Evolutionary conservation across 1,140 invertebrate genomes (phyloP), one percentile per base, ranked within the genome.

Genomic region (Bombus soroeensis): DNA sequence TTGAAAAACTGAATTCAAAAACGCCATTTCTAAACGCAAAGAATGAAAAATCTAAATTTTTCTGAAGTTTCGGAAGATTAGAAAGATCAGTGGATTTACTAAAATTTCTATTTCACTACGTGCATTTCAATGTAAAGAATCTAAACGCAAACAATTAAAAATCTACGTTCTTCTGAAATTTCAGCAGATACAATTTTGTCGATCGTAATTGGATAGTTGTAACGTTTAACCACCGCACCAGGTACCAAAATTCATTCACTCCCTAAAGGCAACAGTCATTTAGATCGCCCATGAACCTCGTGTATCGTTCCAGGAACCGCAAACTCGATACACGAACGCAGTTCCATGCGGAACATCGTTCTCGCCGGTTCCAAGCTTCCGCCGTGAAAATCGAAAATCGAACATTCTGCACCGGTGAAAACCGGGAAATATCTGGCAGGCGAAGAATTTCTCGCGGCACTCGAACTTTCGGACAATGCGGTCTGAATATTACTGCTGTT

Each of bases 401-500:
- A 75, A 75, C 18, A 57, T 57, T 32, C 22, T 37, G 37, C 32
- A 15, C 10, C 32, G 47, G 2, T 1, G 43, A 25, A n/a, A 74
- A 25, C 41, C 22, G 73, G 32, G 32, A 75, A 75, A 75, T 57
- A 75, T 53, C 73, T 8, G 47, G 47, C 6, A 53, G 47, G 73
- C 47, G 41, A 75, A 75, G 73, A 75, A 75, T 37, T 41, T 43
- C 70, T 28, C 70, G 37, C 37, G n/a, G 37, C 25, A 10, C 32
- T 39, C 74, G 25, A 15, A 59, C 53, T 59, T 59, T 76, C 74
- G 74, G 47, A 76, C 74, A 76, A 76, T 76, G 53, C 74, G 22
- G 15, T 53, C 25, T 53, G 74, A 76, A 76, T 76, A 76, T 76
- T 39, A 59, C 74, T 53, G 43, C 74, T 39, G 74, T 76, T 76